These are phyloP conservation scores for Anas platyrhynchos DNA, from an alignment of 2,113 vertebrate species.

Conservation along the genomic window DNA sequence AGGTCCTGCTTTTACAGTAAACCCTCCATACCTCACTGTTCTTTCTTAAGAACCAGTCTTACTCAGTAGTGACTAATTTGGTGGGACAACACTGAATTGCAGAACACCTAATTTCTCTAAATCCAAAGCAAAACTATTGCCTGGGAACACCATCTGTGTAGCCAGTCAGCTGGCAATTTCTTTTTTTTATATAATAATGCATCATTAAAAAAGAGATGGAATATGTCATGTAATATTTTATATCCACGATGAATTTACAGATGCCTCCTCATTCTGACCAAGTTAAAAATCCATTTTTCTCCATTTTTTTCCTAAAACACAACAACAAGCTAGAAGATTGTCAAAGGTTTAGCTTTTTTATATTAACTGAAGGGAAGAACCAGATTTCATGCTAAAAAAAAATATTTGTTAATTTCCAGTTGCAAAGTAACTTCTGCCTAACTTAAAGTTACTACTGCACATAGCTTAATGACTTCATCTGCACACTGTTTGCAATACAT, in stretches of 20 bases:
- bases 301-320: not conserved
- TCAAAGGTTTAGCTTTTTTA: not conserved
- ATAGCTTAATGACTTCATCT: not conserved
- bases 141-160: not conserved
- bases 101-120: not conserved
- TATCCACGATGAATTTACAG: not conserved
- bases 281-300: not conserved
- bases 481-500: not conserved
- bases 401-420: not conserved
- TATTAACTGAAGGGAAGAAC: not conserved
- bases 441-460: not conserved
- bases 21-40: not conserved
- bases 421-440: not conserved
- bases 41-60: not conserved
- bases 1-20: not conserved
- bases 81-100: not conserved
- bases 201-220: not conserved
- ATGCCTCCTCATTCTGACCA: not conserved
- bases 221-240: not conserved
- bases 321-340: not conserved
- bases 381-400: not conserved
- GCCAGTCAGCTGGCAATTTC: conserved; percentile 9
- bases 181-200: not conserved
- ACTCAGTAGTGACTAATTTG: not conserved
- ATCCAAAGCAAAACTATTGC: not conserved